Conservation (phyloP, 2,888 invertebrate genomes). For the Lepas anatifera region DNA sequence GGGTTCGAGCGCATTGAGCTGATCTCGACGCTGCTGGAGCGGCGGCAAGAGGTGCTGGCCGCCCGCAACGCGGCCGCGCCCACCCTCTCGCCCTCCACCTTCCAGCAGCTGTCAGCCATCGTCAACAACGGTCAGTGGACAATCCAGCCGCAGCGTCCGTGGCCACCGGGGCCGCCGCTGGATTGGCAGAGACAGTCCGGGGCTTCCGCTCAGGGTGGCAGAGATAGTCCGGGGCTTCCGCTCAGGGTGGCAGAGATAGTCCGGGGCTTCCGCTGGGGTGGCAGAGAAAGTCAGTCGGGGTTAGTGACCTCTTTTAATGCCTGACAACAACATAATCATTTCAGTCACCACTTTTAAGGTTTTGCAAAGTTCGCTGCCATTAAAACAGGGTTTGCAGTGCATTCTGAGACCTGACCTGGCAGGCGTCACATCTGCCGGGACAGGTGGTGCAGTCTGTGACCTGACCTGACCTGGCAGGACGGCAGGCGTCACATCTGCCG, state of each 20-base stretch:
- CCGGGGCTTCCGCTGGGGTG: too few relatives aligned
- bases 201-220: too few relatives aligned
- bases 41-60: constrained; percentile 41
- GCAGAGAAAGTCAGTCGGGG: too few relatives aligned
- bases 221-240: too few relatives aligned
- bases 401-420: not conserved
- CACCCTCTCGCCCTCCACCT: constrained; percentile 18
- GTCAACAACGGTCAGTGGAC: constrained; percentile 18
- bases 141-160: not conserved
- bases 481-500: constrained; percentile 41
- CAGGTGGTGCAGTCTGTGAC: constrained; percentile 33
- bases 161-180: too few relatives aligned
- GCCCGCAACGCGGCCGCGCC: constrained; percentile 8
- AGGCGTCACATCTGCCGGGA: constrained; percentile 46
- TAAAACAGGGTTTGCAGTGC: too few relatives aligned
- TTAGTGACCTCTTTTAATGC: too few relatives aligned
- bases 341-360: too few relatives aligned
- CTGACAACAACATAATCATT: too few relatives aligned
- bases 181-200: too few relatives aligned
- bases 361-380: too few relatives aligned
- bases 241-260: too few relatives aligned
- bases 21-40: constrained; percentile 50
- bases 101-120: constrained; percentile 18
- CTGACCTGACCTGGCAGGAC: not conserved
- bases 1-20: constrained; percentile 75